phyloP scores from a whole-genome alignment of 2,113 vertebrate species.

The Rattus rattus region DNA sequence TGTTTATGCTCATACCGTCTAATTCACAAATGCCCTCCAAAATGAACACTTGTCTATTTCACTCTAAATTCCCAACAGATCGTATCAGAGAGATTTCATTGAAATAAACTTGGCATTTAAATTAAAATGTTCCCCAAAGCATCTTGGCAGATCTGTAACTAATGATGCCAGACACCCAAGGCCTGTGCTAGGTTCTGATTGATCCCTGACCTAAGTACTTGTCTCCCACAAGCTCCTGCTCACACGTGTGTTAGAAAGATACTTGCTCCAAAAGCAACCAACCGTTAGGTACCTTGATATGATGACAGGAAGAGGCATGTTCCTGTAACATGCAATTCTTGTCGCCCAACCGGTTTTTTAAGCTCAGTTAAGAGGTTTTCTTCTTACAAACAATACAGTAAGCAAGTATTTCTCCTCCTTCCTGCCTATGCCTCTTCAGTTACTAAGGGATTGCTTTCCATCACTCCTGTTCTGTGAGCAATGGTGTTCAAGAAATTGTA shows the following conservation, averaged over 20 bases:
- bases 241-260: constrained; percentile 34
- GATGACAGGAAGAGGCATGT: constrained; percentile 19
- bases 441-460: constrained; percentile 65
- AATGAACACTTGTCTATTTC: constrained; percentile 68
- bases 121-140: constrained; percentile 78
- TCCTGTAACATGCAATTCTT: neutral
- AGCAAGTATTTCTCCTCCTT: constrained; percentile 53
- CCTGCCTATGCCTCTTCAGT: constrained; percentile 25
- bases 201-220: constrained; percentile 60
- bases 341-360: constrained; percentile 20
- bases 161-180: constrained; percentile 77
- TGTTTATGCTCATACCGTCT: neutral
- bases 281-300: neutral
- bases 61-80: constrained; percentile 71
- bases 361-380: constrained; percentile 34
- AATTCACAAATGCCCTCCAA: neutral
- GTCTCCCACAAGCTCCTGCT: constrained; percentile 56
- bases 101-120: constrained; percentile 81
- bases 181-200: constrained; percentile 70
- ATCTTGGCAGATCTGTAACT: constrained; percentile 80
- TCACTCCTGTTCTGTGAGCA: constrained; percentile 48
- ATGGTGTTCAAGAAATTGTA: constrained; percentile 66
- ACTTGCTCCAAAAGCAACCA: neutral
- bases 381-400: constrained; percentile 29
- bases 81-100: constrained; percentile 72